phyloP scores from a whole-genome alignment of 2,113 vertebrate species.

The Eclectus roratus region DNA sequence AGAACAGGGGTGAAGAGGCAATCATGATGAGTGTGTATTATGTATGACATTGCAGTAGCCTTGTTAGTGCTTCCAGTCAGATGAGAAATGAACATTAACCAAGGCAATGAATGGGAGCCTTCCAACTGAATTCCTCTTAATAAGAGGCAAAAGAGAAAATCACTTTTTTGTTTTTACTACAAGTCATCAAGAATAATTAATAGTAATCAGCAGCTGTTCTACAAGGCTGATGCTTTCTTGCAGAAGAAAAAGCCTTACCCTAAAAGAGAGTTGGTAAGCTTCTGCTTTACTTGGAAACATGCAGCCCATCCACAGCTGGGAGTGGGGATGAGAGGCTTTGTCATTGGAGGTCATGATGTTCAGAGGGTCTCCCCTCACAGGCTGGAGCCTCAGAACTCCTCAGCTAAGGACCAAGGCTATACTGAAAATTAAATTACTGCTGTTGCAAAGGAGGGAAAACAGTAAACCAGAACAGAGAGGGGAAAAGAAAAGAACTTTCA shows the following conservation, averaged over 20 bases:
- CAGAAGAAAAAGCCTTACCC: not conserved
- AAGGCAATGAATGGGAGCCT: not conserved
- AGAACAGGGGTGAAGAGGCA: not conserved
- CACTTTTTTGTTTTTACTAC: not conserved
- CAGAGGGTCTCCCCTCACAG: not conserved
- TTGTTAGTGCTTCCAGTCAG: not conserved
- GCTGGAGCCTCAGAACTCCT: not conserved
- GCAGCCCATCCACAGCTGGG: not conserved
- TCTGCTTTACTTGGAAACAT: not conserved
- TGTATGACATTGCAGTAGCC: not conserved
- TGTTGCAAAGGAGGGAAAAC: not conserved
- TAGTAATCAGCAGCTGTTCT: not conserved
- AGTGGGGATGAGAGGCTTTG: not conserved
- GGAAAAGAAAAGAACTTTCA: not conserved
- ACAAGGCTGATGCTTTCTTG: not conserved
- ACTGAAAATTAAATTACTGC: not conserved
- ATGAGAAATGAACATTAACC: not conserved
- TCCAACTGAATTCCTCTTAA: not conserved
- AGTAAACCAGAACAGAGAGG: not conserved
- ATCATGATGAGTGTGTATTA: fast-evolving
- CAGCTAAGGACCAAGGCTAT: not conserved
- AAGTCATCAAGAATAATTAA: not conserved
- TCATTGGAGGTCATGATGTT: not conserved
- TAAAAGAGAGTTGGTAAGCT: not conserved
- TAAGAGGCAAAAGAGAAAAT: not conserved